Conservation (phyloP, 2,888 invertebrate species). For the Trachelus troglodyta region DNA sequence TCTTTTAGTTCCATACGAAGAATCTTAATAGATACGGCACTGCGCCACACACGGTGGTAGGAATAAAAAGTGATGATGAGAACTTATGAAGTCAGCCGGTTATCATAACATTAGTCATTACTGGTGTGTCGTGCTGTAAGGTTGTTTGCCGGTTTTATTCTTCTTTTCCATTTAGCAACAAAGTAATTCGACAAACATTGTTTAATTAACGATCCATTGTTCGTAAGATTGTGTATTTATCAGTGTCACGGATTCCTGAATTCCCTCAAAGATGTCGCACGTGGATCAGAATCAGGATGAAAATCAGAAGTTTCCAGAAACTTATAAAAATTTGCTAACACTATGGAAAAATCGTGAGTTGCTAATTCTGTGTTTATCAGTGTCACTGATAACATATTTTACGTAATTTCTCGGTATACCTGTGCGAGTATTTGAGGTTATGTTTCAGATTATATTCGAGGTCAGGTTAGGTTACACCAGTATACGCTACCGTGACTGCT, state of each 20-base stretch:
- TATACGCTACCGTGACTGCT: neutral
- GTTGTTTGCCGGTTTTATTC: neutral
- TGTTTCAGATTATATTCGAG: neutral
- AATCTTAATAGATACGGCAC: neutral
- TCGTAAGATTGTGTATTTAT: neutral
- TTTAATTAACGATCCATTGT: neutral
- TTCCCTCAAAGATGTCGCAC: slow-evolving; percentile 35
- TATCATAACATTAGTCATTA: neutral
- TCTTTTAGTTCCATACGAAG: neutral
- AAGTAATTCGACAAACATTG: neutral
- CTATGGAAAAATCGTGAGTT: slow-evolving; percentile 52
- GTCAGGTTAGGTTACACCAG: neutral
- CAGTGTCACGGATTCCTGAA: neutral
- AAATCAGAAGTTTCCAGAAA: slow-evolving; percentile 33
- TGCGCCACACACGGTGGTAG: neutral
- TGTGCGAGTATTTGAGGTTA: neutral
- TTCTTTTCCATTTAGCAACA: neutral
- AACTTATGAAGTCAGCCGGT: neutral
- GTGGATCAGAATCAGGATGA: slow-evolving; percentile 25
- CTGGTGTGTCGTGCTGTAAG: neutral
- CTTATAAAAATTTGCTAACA: slow-evolving; percentile 44
- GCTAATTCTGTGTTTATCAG: neutral
- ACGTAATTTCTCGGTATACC: neutral
- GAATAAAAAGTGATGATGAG: neutral
- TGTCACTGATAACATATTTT: neutral